Percentiles rank a stretch among this genome's conserved stretches.
Evolutionary conservation across 2,888 invertebrate genomes (phyloP).

Genomic region (Drosophila seclusa): DNA sequence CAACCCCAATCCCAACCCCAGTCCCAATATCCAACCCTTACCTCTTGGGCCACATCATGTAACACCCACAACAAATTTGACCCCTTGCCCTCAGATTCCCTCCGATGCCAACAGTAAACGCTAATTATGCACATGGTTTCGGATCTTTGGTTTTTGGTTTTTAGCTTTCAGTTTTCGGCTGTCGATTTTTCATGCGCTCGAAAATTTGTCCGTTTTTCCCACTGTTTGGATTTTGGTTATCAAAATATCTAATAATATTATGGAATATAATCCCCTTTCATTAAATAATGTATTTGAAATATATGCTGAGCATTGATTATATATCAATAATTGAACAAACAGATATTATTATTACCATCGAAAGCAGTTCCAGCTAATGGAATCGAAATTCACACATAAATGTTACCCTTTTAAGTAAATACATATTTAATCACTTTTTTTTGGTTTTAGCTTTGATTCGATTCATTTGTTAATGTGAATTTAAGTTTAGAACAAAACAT

Average conservation of each 20-base stretch:
- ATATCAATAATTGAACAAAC: not conserved
- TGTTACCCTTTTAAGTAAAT: not conserved
- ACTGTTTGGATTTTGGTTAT: not conserved
- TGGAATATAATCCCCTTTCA: not conserved
- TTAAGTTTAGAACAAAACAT: no score
- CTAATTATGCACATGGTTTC: slow-evolving; percentile 47
- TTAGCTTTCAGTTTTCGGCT: slow-evolving; percentile 8
- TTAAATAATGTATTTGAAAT: not conserved
- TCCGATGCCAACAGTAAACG: not conserved
- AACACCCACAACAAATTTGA: slow-evolving; percentile 42
- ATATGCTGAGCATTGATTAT: not conserved
- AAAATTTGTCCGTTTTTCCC: not conserved
- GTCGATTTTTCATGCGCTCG: not conserved
- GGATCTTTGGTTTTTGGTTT: slow-evolving; percentile 17
- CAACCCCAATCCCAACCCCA: not conserved
- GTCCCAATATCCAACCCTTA: no score
- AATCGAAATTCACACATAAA: no score
- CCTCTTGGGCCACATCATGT: not conserved
- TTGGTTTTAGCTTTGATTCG: not conserved
- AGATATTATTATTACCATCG: not conserved
- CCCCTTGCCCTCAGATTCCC: slow-evolving; percentile 11
- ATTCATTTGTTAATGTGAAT: not conserved
- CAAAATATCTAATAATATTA: not conserved
- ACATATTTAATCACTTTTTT: not conserved
- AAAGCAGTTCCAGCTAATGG: not conserved